Evolutionary conservation across 2,113 vertebrate species (phyloP).

Genomic region (Rhinolophus sinicus): DNA sequence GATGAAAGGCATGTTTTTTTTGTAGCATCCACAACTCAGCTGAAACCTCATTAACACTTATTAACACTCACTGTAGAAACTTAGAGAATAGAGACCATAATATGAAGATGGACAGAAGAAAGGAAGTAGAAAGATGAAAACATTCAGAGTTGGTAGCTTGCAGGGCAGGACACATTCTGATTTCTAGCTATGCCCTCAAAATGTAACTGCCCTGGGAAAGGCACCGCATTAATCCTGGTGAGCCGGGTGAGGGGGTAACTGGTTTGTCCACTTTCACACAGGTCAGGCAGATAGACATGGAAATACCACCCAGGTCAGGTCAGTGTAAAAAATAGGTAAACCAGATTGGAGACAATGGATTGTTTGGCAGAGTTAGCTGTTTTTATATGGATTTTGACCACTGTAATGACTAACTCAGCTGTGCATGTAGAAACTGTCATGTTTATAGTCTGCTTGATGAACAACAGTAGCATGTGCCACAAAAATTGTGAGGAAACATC

Average conservation of each 20-base stretch:
- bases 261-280: neutral
- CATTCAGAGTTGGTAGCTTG: neutral
- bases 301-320: neutral
- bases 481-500: constrained; percentile 42
- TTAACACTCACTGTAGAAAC: neutral
- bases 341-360: neutral
- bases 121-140: neutral
- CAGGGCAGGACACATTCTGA: neutral
- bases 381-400: constrained; percentile 29
- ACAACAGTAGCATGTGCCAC: constrained; percentile 22
- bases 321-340: constrained; percentile 1
- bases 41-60: neutral
- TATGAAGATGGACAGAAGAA: neutral
- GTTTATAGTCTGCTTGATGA: constrained; percentile 45
- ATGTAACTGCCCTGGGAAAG: neutral
- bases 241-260: neutral
- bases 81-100: neutral
- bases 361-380: constrained; percentile 9
- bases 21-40: neutral
- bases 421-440: constrained; percentile 39
- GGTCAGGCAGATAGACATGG: neutral
- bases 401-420: constrained; percentile 32
- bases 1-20: neutral
- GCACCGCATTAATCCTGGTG: too few relatives aligned
- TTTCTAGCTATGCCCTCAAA: neutral